Percentiles rank a stretch among this genome's conserved stretches.
These are phyloP conservation scores for Meteorus cinctellus DNA, from an alignment of 2,888 invertebrate species.

Conservation along the genomic window DNA sequence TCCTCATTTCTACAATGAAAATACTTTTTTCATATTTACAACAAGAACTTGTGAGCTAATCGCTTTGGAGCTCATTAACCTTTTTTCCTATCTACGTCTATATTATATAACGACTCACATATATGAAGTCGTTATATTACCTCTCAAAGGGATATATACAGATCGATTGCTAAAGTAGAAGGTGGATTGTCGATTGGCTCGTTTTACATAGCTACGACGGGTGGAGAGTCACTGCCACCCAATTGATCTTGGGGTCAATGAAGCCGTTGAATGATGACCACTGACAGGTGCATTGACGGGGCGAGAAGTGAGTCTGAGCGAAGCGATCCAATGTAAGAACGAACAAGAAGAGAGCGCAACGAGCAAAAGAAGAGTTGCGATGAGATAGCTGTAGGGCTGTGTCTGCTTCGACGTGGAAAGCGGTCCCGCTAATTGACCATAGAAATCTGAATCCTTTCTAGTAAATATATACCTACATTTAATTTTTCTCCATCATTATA, in stretches of 20 bases:
- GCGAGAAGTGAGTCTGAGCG: slow-evolving; percentile 41
- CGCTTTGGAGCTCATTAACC: slow-evolving; percentile 64
- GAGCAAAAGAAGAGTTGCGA: background rate
- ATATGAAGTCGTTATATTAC: slow-evolving; percentile 57
- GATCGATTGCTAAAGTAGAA: slow-evolving; percentile 4
- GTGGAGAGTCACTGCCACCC: slow-evolving; percentile 65
- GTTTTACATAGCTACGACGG: slow-evolving; percentile 30
- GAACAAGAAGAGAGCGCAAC: background rate
- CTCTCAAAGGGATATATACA: slow-evolving; percentile 6
- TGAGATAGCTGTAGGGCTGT: slow-evolving; percentile 11
- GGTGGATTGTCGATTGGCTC: slow-evolving; percentile 14
- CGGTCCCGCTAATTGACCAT: slow-evolving; percentile 53
- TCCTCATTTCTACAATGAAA: background rate
- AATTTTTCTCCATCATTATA: background rate
- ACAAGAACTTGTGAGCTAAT: slow-evolving; percentile 63
- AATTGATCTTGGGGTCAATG: slow-evolving; percentile 67
- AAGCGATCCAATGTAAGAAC: slow-evolving; percentile 26
- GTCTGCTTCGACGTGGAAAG: slow-evolving; percentile 3
- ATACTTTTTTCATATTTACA: slow-evolving; percentile 50
- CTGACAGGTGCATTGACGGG: slow-evolving; percentile 65
- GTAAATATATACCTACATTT: background rate
- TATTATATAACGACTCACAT: background rate
- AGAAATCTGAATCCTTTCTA: slow-evolving; percentile 53
- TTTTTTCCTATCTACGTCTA: slow-evolving; percentile 54
- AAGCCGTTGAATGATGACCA: slow-evolving; percentile 68